Evolutionary conservation across 37 sponge, comb jelly and placozoan species (phyloP), one percentile per base, ranked within the genome.

Genomic region (Mnemiopsis leidyi): DNA sequence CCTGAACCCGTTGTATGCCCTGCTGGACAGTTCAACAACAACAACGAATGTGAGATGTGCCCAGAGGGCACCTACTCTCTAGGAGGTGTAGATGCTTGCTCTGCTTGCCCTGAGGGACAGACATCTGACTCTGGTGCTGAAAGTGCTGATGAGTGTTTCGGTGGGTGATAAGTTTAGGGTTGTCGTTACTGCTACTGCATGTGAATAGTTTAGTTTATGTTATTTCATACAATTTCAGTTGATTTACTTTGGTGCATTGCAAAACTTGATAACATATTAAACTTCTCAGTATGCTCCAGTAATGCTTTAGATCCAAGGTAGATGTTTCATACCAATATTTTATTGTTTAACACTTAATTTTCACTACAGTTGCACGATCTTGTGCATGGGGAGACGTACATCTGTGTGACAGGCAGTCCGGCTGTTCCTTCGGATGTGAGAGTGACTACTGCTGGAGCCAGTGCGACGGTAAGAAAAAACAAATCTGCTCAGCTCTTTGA

Each of bases 381-480:
- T 71, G 75, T 18, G 75, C 75, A 2, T 71, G 75, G 75, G 75
- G 75, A 29, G 75, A 71, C 20, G 7, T 24, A 23, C 75, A 71
- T 24, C 7, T 71, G 75, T 71, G 75, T 18, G 75, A 71, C 75
- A n/a, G 75, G 20, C n/a, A 71, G 23, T 23, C 75, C 23, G 75
- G 75, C 5, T 71, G 75, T 18, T 23, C 75, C 20, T 71, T 71
- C 75, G 75, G 75, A 29, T 71, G 75, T 71, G 75, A 71, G 75
- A 71, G 75, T 28, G 75, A 71, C 23, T 71, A 29, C 75, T 71
- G 75, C 31, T 71, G 75, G 75, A 29, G 30, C 75, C 75, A 71
- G 75, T 71, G 75, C 31, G 75, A 71, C 75, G 75, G 75, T 71
- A 71, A 71, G 75, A 23, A 23, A 28, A 48, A n/a, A n/a, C n/a